These are phyloP conservation scores for Phyllopteryx taeniolatus DNA, from an alignment of 2,113 vertebrate genomes.

Conservation along the genomic window DNA sequence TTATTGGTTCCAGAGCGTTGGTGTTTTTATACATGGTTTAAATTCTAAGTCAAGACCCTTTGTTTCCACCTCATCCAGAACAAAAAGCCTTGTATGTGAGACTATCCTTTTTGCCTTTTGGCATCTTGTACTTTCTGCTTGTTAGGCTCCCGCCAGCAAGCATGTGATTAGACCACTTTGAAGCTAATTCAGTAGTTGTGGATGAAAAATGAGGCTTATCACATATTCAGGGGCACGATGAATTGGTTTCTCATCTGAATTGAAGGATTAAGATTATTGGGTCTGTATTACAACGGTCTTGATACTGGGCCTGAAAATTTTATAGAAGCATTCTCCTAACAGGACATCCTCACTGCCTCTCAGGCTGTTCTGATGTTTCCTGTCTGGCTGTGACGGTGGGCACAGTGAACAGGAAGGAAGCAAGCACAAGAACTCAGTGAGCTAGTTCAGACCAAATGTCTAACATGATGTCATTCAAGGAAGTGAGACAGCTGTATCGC, in stretches of 20 bases:
- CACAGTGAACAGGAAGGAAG: slow-evolving; percentile 66
- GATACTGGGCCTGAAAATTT: not conserved
- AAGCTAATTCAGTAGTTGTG: not conserved
- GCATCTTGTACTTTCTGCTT: not conserved
- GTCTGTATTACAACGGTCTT: not conserved
- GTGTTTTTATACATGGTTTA: not conserved
- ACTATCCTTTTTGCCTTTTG: not conserved
- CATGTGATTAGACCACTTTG: not conserved
- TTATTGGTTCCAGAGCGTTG: not conserved
- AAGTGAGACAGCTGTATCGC: slow-evolving; percentile 59
- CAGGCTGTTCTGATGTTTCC: slow-evolving; percentile 56
- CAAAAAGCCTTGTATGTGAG: not conserved
- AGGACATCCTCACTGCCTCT: slow-evolving; percentile 52
- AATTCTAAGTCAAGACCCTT: slow-evolving; percentile 3
- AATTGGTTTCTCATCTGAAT: not conserved
- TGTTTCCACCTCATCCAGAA: slow-evolving; percentile 7
- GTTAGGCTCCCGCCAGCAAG: not conserved
- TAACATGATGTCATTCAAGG: slow-evolving; percentile 70
- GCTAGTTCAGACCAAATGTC: slow-evolving; percentile 39
- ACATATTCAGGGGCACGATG: not conserved
- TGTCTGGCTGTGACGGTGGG: slow-evolving; percentile 44
- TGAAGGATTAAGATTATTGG: not conserved
- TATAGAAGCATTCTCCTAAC: slow-evolving; percentile 6
- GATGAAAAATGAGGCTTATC: not conserved
- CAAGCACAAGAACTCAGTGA: slow-evolving; percentile 39